These are phyloP conservation scores for Colletes latitarsis DNA, from an alignment of 1,140 invertebrate species.

Conservation along the genomic window DNA sequence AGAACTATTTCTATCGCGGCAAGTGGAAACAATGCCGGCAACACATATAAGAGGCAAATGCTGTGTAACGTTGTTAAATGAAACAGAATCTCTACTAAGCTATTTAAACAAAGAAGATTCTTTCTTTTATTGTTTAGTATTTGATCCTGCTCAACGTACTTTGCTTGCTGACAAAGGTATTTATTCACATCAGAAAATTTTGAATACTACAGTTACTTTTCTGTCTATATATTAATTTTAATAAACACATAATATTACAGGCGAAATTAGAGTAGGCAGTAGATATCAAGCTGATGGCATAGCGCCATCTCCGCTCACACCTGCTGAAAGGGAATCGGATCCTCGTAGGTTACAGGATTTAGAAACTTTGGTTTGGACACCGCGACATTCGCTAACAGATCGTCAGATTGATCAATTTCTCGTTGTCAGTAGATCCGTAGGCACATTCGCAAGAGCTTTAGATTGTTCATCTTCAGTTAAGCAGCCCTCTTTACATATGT, in stretches of 20 bases:
- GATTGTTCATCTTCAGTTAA: slow-evolving; percentile 99
- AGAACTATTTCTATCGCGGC: slow-evolving; percentile 98
- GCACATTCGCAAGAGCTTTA: slow-evolving; percentile 98
- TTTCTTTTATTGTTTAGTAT: slow-evolving; percentile 99
- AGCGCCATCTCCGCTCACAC: slow-evolving; percentile 69
- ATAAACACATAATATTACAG: slow-evolving; percentile 57
- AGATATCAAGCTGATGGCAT: slow-evolving; percentile 95
- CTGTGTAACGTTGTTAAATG: slow-evolving; percentile 98
- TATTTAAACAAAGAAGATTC: slow-evolving; percentile 99
- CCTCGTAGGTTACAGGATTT: slow-evolving; percentile 88
- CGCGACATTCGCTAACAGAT: slow-evolving; percentile 93
- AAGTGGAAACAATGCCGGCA: slow-evolving; percentile 98
- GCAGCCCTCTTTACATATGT: slow-evolving; percentile 99
- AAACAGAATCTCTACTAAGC: slow-evolving; percentile 97
- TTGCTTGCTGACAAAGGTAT: slow-evolving; percentile 98
- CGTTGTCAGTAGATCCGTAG: slow-evolving; percentile 98
- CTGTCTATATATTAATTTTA: neutral
- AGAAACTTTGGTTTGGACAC: slow-evolving; percentile 97
- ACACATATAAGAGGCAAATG: slow-evolving; percentile 99
- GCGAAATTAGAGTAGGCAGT: slow-evolving; percentile 92
- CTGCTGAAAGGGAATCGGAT: slow-evolving; percentile 87
- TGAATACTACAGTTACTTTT: neutral
- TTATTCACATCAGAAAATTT: neutral
- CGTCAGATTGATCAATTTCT: slow-evolving; percentile 99
- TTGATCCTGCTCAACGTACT: slow-evolving; percentile 99